phyloP scores from a whole-genome alignment of 30 jellyfish, hydroid and myxozoan genomes.

The Turritopsis dohrnii region DNA sequence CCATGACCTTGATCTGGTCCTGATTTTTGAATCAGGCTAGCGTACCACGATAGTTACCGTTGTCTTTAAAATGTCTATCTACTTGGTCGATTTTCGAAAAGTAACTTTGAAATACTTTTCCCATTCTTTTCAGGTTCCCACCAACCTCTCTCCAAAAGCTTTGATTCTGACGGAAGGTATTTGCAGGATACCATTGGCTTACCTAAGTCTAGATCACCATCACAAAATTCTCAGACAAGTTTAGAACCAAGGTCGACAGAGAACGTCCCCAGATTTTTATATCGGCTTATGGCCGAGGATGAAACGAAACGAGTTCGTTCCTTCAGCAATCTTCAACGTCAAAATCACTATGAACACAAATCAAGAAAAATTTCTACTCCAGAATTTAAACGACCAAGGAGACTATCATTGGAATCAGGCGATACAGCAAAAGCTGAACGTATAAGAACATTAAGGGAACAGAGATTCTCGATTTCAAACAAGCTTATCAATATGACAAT shows the following conservation, averaged over 20 bases:
- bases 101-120: not conserved
- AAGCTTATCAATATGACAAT: not conserved
- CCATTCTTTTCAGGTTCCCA: not conserved
- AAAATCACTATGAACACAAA: not conserved
- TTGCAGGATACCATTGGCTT: not conserved
- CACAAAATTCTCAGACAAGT: not conserved
- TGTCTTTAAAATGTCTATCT: too few relatives aligned
- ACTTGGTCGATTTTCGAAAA: not conserved
- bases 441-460: not conserved
- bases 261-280: not conserved
- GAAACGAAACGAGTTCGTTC: conserved; percentile 3
- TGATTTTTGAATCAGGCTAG: too few relatives aligned
- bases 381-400: not conserved
- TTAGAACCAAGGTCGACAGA: not conserved
- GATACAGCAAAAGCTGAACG: not conserved
- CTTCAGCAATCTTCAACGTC: not conserved
- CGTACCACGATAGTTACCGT: too few relatives aligned
- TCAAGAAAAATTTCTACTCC: conserved; percentile 6
- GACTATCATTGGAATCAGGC: not conserved
- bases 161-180: not conserved
- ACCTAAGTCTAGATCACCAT: not conserved
- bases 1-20: too few relatives aligned
- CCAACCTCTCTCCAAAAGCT: not conserved
- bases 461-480: not conserved
- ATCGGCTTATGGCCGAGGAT: not conserved